A percentile compares a stretch with the other conserved stretches of the same genome.
phyloP scores from a whole-genome alignment of 1,140 invertebrate species.

The Acromyrmex charruanus region DNA sequence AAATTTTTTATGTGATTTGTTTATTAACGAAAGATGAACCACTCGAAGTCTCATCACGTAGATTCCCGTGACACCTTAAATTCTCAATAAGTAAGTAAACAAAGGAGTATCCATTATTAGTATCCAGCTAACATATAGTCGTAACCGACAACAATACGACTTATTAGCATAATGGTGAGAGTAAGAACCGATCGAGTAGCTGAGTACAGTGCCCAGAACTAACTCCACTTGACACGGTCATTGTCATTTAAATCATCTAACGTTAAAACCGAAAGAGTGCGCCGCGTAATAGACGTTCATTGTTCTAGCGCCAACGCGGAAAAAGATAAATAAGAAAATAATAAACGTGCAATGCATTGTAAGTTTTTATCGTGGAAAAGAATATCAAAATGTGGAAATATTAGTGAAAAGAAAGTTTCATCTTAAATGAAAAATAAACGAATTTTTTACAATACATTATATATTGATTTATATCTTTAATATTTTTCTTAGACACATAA shows the following conservation, averaged over 20 bases:
- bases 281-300: constrained; percentile 39
- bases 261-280: constrained; percentile 34
- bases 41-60: background rate
- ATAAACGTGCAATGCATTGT: background rate
- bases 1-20: background rate
- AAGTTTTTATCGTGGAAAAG: background rate
- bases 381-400: constrained; percentile 18
- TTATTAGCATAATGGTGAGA: constrained; percentile 71
- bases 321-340: constrained; percentile 37
- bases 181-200: constrained; percentile 62
- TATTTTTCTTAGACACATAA: background rate
- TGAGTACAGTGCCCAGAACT: constrained; percentile 39
- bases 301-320: constrained; percentile 21
- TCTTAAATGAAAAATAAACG: background rate
- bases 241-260: constrained; percentile 70
- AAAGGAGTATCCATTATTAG: constrained; percentile 36
- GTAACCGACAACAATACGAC: constrained; percentile 59
- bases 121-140: constrained; percentile 40
- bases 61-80: constrained; percentile 13
- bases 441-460: background rate
- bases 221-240: constrained; percentile 56
- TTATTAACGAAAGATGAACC: background rate
- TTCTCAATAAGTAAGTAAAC: constrained; percentile 43
- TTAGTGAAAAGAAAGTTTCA: constrained; percentile 9
- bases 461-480: background rate